Evolutionary conservation across 1,140 invertebrate genomes (phyloP).

Genomic region (Zaprionus davidi): DNA sequence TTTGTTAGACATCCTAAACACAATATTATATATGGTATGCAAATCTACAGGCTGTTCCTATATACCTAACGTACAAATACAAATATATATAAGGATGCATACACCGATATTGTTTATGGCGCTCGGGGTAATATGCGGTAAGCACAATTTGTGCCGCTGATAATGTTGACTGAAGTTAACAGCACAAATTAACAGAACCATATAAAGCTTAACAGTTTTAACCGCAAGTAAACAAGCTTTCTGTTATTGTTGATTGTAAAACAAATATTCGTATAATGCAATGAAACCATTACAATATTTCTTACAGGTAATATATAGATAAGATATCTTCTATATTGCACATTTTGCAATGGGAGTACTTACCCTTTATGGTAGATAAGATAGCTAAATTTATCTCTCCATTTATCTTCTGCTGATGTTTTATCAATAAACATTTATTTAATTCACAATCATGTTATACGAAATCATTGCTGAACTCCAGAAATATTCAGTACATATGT

Average conservation of each 20-base stretch:
- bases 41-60: not conserved
- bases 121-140: not conserved
- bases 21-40: not conserved
- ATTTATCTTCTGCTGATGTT: not conserved
- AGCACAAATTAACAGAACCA: slow-evolving; percentile 21
- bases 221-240: not conserved
- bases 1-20: not conserved
- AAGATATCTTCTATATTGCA: not conserved
- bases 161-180: slow-evolving; percentile 14
- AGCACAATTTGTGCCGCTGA: not conserved
- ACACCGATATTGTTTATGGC: slow-evolving; percentile 5
- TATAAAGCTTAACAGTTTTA: slow-evolving; percentile 8
- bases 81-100: not conserved
- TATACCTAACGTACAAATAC: not conserved
- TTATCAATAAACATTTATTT: not conserved
- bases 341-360: not conserved
- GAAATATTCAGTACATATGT: not conserved
- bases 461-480: not conserved
- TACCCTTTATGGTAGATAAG: not conserved
- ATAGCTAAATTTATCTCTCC: not conserved
- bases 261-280: not conserved
- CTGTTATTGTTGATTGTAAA: not conserved
- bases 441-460: too few species aligned
- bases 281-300: not conserved
- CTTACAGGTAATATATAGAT: not conserved